phyloP scores from a whole-genome alignment of 2,113 vertebrate genomes.

The Chionodraco myersi region DNA sequence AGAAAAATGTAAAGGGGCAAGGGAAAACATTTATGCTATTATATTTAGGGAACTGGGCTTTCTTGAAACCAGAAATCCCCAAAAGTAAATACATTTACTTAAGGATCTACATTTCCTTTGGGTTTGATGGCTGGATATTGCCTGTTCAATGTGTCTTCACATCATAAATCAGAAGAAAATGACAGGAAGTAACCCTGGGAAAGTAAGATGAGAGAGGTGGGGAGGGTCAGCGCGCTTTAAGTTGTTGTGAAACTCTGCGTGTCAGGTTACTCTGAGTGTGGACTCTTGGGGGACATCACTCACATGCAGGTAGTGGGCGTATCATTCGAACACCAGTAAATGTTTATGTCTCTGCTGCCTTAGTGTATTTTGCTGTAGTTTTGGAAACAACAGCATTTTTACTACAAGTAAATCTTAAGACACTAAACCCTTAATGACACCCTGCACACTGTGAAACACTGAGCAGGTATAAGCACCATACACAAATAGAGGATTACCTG shows the following conservation, averaged over 20 bases:
- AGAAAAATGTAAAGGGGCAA: neutral
- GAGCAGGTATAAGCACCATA: neutral
- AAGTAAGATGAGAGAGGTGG: slow-evolving; percentile 12
- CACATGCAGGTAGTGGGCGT: slow-evolving; percentile 6
- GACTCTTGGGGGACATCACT: slow-evolving; percentile 35
- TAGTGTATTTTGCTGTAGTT: neutral
- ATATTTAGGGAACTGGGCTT: neutral
- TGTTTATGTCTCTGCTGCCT: slow-evolving; percentile 1
- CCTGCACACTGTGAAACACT: neutral
- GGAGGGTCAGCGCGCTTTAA: slow-evolving; percentile 26
- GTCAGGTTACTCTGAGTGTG: slow-evolving; percentile 64
- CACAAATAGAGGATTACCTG: neutral
- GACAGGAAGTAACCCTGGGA: slow-evolving; percentile 3
- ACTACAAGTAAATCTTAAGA: neutral
- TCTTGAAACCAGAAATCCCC: neutral
- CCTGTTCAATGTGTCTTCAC: neutral
- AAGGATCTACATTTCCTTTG: too few relatives aligned
- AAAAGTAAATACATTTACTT: too few relatives aligned
- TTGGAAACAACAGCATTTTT: neutral
- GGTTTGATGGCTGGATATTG: neutral
- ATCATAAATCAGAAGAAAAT: slow-evolving; percentile 3
- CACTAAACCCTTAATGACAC: neutral
- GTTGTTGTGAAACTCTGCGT: slow-evolving; percentile 66
- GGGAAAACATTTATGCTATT: neutral
- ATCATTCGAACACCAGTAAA: neutral